Conservation (phyloP, 2,888 invertebrate species). For the Pachliopta kotzebuea region DNA sequence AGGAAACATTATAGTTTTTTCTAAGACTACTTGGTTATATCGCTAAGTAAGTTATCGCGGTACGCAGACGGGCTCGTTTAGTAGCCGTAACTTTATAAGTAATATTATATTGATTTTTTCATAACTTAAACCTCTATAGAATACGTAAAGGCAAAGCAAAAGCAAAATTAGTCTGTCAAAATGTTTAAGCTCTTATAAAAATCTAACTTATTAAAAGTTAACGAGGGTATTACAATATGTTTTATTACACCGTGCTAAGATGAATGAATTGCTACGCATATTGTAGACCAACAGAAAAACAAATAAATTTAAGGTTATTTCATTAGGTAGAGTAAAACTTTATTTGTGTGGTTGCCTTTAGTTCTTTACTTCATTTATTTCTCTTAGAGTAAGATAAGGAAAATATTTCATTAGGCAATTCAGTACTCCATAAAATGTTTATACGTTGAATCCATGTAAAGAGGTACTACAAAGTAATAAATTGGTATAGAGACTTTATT, state of each 20-base stretch:
- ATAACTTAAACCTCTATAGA: not conserved
- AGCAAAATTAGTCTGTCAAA: not conserved
- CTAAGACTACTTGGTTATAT: conserved; percentile 5
- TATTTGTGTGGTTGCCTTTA: conserved; percentile 1
- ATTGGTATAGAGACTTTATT: not conserved
- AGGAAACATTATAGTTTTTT: not conserved
- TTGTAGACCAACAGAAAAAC: conserved; percentile 13
- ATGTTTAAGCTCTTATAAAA: no score
- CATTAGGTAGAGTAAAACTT: conserved; percentile 23
- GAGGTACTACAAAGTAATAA: not conserved
- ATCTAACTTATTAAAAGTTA: not conserved
- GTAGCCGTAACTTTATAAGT: conserved; percentile 8
- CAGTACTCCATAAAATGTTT: not conserved
- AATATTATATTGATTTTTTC: conserved; percentile 5
- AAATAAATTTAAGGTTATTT: conserved; percentile 26
- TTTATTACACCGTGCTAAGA: not conserved
- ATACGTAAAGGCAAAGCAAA: not conserved
- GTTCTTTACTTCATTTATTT: not conserved
- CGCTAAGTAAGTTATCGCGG: conserved; percentile 10
- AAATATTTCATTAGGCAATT: not conserved
- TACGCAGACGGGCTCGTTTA: conserved; percentile 6
- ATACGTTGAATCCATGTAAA: not conserved
- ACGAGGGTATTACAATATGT: not conserved
- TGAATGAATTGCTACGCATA: conserved; percentile 20
- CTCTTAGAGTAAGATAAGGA: not conserved